These are phyloP conservation scores for Hypomecis atomaria DNA, from an alignment of 2,888 invertebrate species.

Conservation along the genomic window DNA sequence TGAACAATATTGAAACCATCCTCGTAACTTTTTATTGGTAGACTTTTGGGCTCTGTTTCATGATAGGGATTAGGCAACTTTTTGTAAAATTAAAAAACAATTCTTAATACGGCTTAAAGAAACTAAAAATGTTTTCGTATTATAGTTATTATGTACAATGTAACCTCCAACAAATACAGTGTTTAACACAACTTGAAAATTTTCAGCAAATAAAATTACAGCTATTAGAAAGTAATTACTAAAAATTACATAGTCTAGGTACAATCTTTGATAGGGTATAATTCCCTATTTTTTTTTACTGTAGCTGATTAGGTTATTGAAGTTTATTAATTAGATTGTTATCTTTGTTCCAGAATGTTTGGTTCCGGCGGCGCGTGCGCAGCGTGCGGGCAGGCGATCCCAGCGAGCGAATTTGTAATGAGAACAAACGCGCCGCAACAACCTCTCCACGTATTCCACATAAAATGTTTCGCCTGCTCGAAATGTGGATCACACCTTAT, in stretches of 20 bases:
- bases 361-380: conserved; percentile 95
- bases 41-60: not conserved
- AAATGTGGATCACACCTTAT: conserved; percentile 95
- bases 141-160: no score
- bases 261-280: no score
- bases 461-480: conserved; percentile 98
- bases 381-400: conserved; percentile 96
- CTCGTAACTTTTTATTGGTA: not conserved
- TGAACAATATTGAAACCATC: not conserved
- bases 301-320: not conserved
- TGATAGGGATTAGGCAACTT: no score
- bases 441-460: conserved; percentile 93
- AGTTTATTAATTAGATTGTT: conserved; percentile 1
- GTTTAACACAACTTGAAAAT: no score
- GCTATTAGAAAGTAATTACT: no score
- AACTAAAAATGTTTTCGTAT: no score
- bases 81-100: no score
- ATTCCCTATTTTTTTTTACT: not conserved
- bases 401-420: conserved; percentile 97
- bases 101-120: no score
- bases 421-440: conserved; percentile 88
- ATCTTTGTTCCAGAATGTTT: conserved; percentile 91
- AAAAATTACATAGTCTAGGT: no score
- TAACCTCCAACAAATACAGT: no score
- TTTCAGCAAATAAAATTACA: no score